phyloP scores from a whole-genome alignment of 2,888 invertebrate species.

The Perdita meconis region DNA sequence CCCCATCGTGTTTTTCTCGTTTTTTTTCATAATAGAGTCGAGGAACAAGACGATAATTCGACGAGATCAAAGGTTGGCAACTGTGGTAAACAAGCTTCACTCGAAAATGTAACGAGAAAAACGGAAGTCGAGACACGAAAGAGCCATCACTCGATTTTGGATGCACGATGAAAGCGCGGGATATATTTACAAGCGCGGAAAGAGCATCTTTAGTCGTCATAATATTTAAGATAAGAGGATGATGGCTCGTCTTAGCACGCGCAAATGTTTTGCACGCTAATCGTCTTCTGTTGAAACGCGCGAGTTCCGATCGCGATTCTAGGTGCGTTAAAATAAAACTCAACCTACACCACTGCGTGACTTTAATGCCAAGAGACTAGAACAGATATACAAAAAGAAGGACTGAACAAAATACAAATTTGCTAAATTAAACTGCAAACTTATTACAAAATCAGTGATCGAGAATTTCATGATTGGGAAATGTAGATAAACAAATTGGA shows the following conservation, averaged over 20 bases:
- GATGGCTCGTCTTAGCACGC: neutral
- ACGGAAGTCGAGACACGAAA: neutral
- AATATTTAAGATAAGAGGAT: constrained; percentile 10
- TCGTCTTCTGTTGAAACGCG: neutral
- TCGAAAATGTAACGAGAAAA: constrained; percentile 8
- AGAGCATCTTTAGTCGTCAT: neutral
- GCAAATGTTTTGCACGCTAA: constrained; percentile 6
- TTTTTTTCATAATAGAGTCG: neutral
- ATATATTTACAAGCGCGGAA: neutral
- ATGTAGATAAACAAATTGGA: too few species aligned
- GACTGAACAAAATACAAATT: too few species aligned
- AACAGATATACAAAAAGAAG: too few species aligned
- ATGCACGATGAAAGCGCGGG: neutral
- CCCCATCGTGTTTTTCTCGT: neutral
- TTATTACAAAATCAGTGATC: too few species aligned
- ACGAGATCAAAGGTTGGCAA: constrained; percentile 34
- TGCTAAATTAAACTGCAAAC: too few species aligned
- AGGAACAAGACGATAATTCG: constrained; percentile 34
- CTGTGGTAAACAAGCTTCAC: constrained; percentile 17
- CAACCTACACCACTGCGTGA: too few species aligned
- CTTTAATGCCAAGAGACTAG: neutral
- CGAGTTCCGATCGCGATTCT: neutral
- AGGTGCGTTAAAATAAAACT: neutral
- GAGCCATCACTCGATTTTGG: neutral
- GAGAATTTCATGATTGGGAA: too few species aligned